Evolutionary conservation across 2,888 invertebrate species (phyloP).

Genomic region (Icerya purchasi): DNA sequence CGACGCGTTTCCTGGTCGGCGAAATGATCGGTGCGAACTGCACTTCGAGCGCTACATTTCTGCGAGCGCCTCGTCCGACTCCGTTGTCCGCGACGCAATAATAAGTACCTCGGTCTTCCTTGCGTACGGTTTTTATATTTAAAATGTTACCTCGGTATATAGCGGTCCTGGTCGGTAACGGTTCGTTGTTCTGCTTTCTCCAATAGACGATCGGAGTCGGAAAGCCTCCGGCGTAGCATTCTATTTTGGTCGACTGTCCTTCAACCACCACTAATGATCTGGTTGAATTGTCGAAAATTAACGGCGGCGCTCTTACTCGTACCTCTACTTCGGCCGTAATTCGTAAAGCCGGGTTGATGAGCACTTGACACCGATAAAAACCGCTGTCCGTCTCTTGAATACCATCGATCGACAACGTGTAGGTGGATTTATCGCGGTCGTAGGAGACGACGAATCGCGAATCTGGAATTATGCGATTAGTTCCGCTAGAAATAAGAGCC

Average conservation of each 20-base stretch:
- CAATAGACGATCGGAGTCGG: conserved; percentile 68
- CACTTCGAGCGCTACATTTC: conserved; percentile 74
- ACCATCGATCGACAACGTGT: conserved; percentile 47
- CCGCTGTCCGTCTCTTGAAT: conserved; percentile 86
- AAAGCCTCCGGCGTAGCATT: conserved; percentile 73
- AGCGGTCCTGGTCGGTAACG: conserved; percentile 61
- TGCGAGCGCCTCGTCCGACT: conserved; percentile 59
- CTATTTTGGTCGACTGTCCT: conserved; percentile 52
- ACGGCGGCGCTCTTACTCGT: conserved; percentile 68
- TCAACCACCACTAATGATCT: conserved; percentile 58
- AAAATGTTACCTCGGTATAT: conserved; percentile 48
- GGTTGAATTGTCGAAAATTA: conserved; percentile 82
- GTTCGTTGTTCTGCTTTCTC: conserved; percentile 81
- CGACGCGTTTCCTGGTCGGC: conserved; percentile 58
- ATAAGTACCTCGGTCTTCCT: conserved; percentile 79
- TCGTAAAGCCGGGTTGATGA: conserved; percentile 25
- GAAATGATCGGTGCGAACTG: conserved; percentile 73
- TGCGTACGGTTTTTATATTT: conserved; percentile 52
- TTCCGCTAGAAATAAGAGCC: conserved; percentile 58
- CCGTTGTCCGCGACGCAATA: conserved; percentile 81
- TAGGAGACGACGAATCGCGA: conserved; percentile 61
- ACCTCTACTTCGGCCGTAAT: conserved; percentile 65
- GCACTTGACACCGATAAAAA: conserved; percentile 64
- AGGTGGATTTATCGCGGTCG: conserved; percentile 56
- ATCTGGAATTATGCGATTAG: conserved; percentile 61